phyloP scores from a whole-genome alignment of 2,888 invertebrate genomes.

The Chalcosyrphus nemorum region DNA sequence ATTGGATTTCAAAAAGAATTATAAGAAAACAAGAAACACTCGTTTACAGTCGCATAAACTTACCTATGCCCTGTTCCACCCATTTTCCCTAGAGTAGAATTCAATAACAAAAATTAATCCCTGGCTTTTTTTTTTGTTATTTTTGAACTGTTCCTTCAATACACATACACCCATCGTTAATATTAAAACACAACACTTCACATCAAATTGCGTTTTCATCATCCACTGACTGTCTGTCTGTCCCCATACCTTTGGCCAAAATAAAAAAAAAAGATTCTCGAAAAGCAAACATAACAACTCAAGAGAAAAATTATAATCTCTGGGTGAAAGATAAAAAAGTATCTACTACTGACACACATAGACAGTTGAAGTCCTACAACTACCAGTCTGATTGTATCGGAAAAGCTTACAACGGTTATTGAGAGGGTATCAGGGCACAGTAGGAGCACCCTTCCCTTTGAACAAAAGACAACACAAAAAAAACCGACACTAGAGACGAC shows the following conservation, averaged over 20 bases:
- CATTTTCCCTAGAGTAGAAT: background rate
- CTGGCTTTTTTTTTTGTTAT: conserved; percentile 7
- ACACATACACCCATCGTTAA: background rate
- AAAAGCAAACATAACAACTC: conserved; percentile 30
- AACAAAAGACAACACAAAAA: background rate
- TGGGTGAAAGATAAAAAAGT: background rate
- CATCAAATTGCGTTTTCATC: background rate
- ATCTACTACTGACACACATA: conserved; percentile 50
- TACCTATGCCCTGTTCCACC: too few species aligned
- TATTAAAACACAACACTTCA: conserved; percentile 13
- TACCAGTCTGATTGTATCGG: conserved; percentile 50
- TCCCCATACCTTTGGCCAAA: conserved; percentile 34
- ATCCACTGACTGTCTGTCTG: background rate
- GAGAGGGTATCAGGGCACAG: conserved; percentile 30
- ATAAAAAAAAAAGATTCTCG: background rate
- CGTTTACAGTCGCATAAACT: background rate
- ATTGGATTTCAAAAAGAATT: conserved; percentile 5
- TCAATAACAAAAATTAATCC: conserved; percentile 29
- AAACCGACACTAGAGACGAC: conserved; percentile 42
- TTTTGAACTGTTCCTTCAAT: conserved; percentile 4
- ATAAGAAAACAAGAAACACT: background rate
- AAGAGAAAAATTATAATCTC: conserved; percentile 48
- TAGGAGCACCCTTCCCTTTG: background rate
- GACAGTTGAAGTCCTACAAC: conserved; percentile 56
- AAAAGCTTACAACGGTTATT: conserved; percentile 59